Base-by-base conservation (phyloP, 2,888 invertebrate genomes). In the Alentia gelatinosa region DNA sequence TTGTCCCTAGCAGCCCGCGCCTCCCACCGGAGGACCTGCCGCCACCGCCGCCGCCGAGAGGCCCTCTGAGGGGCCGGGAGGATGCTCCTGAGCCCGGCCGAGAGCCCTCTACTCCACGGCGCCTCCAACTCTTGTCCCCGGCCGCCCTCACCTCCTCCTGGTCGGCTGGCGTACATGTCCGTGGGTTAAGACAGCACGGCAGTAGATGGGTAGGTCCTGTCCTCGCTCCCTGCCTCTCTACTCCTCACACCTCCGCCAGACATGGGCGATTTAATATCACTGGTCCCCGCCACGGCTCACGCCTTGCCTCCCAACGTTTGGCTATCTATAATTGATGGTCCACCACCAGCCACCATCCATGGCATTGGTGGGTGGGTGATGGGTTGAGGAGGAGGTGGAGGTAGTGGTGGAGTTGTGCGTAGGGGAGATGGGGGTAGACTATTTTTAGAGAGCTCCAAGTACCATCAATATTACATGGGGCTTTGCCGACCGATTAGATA, bases 381-480 rank as follows among this genome's bases (percentile, higher is more conserved):
- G 63, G 12, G n/a, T 12, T 12, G n/a, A n/a, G 63, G 63, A 47
- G 9, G 63, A n/a, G 63, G 12, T 12, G 15, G 12, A n/a, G 63
- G 15, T 5, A 23, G 79, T 1, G 79, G 19, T 19, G 35, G 3
- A 7, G 37, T 12, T 79, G 37, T 19, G 35, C 1, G 30, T 7
- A 33, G 75, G 7, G 35, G 63, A 5, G n/a, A n/a, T 12, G n/a
- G 79, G 39, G 4, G 79, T 35, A 39, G 37, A 4, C 37, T 79
- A 79, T 79, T 79, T 79, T 79, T 79, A 79, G 79, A 39, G 79
- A 79, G 79, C 79, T 79, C 79, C 37, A 37, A 79, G 79, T 79
- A 79, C 37, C 79, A 79, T 79, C 79, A 79, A 79, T 79, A 79
- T 79, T 79, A 79, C 79, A 79, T 79, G n/a, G 39, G 79, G 39